Evolutionary conservation across 2,113 vertebrate genomes (phyloP).

Genomic region (Antigone vipio): DNA sequence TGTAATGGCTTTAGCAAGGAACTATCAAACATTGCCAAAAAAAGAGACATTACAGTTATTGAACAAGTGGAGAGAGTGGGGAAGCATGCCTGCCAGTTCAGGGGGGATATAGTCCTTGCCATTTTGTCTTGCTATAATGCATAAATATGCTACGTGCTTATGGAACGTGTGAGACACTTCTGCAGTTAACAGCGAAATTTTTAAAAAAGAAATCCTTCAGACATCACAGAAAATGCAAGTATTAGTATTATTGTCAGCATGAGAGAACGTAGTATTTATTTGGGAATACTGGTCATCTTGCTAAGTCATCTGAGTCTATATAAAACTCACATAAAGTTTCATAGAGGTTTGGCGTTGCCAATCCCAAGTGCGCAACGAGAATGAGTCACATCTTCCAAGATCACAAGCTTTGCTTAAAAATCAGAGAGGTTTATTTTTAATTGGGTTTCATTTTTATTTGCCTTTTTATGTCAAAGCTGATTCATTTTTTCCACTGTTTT

Average conservation of each 20-base stretch:
- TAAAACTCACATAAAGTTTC: conserved; percentile 29
- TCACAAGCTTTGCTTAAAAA: conserved; percentile 12
- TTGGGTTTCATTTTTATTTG: conserved; percentile 39
- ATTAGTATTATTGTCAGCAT: neutral
- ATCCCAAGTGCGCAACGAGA: neutral
- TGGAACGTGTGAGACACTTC: neutral
- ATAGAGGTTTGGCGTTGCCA: neutral
- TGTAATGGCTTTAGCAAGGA: neutral
- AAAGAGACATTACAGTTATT: neutral
- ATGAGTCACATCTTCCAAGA: conserved; percentile 48
- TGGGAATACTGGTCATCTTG: conserved; percentile 6
- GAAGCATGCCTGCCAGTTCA: rapidly evolving
- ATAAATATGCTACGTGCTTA: rapidly evolving
- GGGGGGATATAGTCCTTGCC: neutral
- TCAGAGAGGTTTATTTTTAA: conserved; percentile 10
- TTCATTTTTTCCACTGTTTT: conserved; percentile 4
- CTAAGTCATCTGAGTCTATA: neutral
- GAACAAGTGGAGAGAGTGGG: neutral
- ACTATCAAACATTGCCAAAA: neutral
- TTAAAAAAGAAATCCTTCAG: neutral
- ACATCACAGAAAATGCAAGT: neutral
- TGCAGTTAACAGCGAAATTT: neutral
- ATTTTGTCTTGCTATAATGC: neutral
- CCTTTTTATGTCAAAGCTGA: conserved; percentile 7
- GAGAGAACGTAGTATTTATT: neutral